phyloP scores from a whole-genome alignment of 2,113 vertebrate species.

The Lepus timidus region DNA sequence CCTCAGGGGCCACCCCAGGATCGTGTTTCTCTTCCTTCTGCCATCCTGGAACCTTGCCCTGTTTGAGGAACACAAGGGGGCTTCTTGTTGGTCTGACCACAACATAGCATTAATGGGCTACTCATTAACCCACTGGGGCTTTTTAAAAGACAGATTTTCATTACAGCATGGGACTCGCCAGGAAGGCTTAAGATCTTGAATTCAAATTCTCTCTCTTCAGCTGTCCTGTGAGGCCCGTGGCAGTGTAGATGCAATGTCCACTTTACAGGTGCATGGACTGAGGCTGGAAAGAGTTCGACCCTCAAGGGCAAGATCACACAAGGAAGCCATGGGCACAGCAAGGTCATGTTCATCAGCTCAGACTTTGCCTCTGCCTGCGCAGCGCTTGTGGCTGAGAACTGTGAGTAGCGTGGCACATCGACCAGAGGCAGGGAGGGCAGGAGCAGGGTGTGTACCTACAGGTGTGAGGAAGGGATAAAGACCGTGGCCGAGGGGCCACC shows the following conservation, averaged over 20 bases:
- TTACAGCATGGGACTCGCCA: not conserved
- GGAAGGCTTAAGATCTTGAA: not conserved
- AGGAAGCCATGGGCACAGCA: not conserved
- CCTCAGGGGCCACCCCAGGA: constrained; percentile 38
- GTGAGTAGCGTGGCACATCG: not conserved
- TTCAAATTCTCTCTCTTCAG: not conserved
- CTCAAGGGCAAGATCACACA: not conserved
- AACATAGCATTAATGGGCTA: constrained; percentile 6
- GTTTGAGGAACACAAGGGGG: constrained; percentile 55
- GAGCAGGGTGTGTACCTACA: not conserved
- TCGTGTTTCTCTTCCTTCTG: constrained; percentile 33
- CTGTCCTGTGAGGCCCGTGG: not conserved
- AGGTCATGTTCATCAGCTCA: not conserved
- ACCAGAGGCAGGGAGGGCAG: too few species aligned
- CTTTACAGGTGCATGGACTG: constrained; percentile 51
- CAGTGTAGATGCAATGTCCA: not conserved
- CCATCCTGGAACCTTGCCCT: constrained; percentile 52
- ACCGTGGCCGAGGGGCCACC: not conserved
- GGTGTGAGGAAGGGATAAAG: not conserved
- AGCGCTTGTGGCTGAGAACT: not conserved
- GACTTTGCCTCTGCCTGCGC: not conserved
- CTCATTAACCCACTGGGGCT: not conserved
- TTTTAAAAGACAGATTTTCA: constrained; percentile 35
- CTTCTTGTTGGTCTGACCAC: constrained; percentile 5
- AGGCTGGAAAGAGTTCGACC: not conserved